phyloP scores from a whole-genome alignment of 2,113 vertebrate species.

The Dromaius novaehollandiae region DNA sequence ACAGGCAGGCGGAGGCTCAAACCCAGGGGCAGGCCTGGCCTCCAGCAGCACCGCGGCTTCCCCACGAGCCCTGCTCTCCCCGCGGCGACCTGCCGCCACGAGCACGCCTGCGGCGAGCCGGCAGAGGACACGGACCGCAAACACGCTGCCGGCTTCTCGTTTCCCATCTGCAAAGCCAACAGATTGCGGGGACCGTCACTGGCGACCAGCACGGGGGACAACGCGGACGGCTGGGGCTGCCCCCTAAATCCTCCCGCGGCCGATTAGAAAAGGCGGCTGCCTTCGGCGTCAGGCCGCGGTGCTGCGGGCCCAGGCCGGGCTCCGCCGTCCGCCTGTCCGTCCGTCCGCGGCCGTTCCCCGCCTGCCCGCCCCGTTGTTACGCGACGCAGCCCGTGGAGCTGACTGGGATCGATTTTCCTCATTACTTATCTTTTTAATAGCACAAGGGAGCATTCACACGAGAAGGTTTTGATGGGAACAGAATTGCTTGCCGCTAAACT shows the following conservation, averaged over 20 bases:
- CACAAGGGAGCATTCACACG: neutral
- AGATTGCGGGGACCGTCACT: too few relatives aligned
- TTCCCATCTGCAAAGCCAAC: too few relatives aligned
- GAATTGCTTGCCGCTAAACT: neutral
- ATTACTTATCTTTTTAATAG: neutral
- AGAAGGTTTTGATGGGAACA: neutral
- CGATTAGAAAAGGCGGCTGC: too few relatives aligned
- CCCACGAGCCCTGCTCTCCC: neutral
- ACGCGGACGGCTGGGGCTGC: too few relatives aligned
- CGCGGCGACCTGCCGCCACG: rapidly evolving
- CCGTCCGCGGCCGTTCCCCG: rapidly evolving
- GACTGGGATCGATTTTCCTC: neutral
- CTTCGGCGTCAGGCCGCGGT: too few relatives aligned
- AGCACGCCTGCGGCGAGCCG: too few relatives aligned
- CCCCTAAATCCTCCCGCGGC: too few relatives aligned
- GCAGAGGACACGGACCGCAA: rapidly evolving
- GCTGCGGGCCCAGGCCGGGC: neutral
- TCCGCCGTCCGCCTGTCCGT: neutral
- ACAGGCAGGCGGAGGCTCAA: neutral
- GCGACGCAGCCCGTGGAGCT: neutral
- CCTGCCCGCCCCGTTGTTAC: neutral
- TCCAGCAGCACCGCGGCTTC: rapidly evolving
- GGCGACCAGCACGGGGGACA: too few relatives aligned
- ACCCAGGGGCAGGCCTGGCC: neutral
- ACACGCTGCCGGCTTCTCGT: too few relatives aligned